Evolutionary conservation across 64 coral and sea anemone species (phyloP), one percentile per base, ranked within the genome.

Genomic region (Montipora capricornis): DNA sequence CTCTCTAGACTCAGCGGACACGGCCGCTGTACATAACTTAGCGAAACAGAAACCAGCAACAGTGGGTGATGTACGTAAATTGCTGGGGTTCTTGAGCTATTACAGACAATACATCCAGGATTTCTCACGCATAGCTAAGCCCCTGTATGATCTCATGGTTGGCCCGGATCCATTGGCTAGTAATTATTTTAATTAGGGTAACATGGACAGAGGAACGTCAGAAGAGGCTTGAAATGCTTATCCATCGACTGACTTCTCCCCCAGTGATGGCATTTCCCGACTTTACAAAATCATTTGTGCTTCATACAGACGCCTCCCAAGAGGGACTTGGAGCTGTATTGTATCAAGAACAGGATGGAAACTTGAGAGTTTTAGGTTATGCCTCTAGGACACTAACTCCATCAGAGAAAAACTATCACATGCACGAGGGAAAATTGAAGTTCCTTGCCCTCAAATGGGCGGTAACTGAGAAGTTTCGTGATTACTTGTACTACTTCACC

Each of bases 111-210:
- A 89, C 45, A 1, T 37, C 29, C 29, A 37, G 29, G 29, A 89
- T 89, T 89, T 89, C n/a, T 77, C 87, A 77, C 46, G 74, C 49
- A 89, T 74, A 50, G 87, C 73, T 8, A 89, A 89, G 29, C 50
- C 68, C 47, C 74, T 77, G 74, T 78, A 51, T 24, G 61, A 89
- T 50, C 19, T 89, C 26, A 68, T 87, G 64, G 62, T 24, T 68
- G 64, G 17, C 59, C 58, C 83, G 14, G 49, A 73, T 73, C 44
- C 16, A 26, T 73, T 75, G 45, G 11, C 84, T 69, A 74, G 67
- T 20, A 87, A 87, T 78, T 46, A 49, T 1, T 1, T 29, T 29
- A 29, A 29, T 29, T 78, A 78, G 47, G 45, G 6, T 87, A 45
- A 70, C 83, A 3, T 87, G 64, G 83, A 87, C 59, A 62, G 62